Evolutionary conservation across 2,797 vertebrate species (phyloP).

Genomic region (Pangasius larnaudii): DNA sequence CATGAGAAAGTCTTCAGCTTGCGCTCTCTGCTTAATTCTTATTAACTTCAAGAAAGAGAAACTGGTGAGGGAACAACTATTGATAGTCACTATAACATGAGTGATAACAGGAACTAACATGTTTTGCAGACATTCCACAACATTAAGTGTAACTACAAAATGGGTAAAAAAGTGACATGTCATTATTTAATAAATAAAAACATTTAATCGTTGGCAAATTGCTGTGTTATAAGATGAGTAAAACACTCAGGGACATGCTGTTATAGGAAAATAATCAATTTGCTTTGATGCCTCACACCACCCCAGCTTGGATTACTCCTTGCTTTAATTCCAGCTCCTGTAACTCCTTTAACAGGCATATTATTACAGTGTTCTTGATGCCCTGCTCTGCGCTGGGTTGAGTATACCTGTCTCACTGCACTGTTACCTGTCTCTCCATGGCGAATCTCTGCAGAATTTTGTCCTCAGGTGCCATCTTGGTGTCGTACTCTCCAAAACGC

Average conservation of each 20-base stretch:
- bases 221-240: neutral
- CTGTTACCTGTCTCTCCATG: slow-evolving; percentile 90
- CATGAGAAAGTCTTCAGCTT: neutral
- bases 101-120: too few relatives aligned
- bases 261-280: neutral
- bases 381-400: neutral
- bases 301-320: too few relatives aligned
- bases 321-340: neutral
- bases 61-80: too few relatives aligned
- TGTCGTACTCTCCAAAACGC: slow-evolving; percentile 90
- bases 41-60: neutral
- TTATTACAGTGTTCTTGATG: neutral
- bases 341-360: neutral
- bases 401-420: neutral
- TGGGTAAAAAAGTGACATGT: too few relatives aligned
- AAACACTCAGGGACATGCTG: neutral
- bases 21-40: neutral
- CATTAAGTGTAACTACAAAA: too few relatives aligned
- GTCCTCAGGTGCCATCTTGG: slow-evolving; percentile 86
- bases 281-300: neutral
- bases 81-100: too few relatives aligned
- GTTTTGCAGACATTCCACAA: too few relatives aligned
- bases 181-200: too few relatives aligned
- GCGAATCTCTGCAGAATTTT: slow-evolving; percentile 92
- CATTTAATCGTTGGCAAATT: neutral